Conservation (phyloP, 2,113 vertebrate genomes). For the Malurus cyaneus region DNA sequence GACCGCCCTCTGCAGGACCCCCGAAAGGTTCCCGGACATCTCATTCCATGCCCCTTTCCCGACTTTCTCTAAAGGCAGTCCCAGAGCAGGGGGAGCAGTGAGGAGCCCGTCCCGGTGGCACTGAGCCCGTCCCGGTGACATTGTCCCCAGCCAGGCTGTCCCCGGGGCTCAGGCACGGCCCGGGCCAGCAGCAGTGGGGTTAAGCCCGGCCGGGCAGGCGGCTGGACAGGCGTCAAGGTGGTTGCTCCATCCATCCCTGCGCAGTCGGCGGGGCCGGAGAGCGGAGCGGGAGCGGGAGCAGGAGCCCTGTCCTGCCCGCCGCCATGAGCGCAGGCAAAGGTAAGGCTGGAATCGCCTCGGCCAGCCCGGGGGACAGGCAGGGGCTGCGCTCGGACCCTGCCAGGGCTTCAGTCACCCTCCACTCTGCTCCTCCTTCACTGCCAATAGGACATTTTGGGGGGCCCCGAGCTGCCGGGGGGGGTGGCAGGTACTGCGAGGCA, state of each 20-base stretch:
- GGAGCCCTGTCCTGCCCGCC: neutral
- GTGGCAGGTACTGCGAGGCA: neutral
- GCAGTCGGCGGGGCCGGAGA: constrained; percentile 41
- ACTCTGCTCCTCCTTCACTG: neutral
- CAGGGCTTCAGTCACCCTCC: neutral
- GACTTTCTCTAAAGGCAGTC: fast-evolving
- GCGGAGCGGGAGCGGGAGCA: constrained; percentile 13
- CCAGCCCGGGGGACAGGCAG: neutral
- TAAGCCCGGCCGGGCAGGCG: constrained; percentile 20
- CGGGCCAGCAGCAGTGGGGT: constrained; percentile 46
- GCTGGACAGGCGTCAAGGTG: constrained; percentile 65
- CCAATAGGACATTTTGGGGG: neutral
- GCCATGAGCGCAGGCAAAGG: constrained; percentile 70
- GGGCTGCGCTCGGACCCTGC: neutral
- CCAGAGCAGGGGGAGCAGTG: neutral
- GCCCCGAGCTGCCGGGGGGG: fast-evolving
- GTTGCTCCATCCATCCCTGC: constrained; percentile 59
- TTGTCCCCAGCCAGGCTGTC: fast-evolving
- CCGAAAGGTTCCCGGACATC: fast-evolving
- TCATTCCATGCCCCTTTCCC: neutral
- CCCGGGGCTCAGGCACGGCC: neutral
- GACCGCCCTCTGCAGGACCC: neutral
- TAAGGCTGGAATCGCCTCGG: constrained; percentile 13
- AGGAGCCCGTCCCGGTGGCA: fast-evolving
- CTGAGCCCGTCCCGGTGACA: fast-evolving